A percentile compares a stretch with the other conserved stretches of the same genome.
These are phyloP conservation scores for Nannoperca obscura DNA, from an alignment of 2,797 vertebrate species.

Conservation along the genomic window DNA sequence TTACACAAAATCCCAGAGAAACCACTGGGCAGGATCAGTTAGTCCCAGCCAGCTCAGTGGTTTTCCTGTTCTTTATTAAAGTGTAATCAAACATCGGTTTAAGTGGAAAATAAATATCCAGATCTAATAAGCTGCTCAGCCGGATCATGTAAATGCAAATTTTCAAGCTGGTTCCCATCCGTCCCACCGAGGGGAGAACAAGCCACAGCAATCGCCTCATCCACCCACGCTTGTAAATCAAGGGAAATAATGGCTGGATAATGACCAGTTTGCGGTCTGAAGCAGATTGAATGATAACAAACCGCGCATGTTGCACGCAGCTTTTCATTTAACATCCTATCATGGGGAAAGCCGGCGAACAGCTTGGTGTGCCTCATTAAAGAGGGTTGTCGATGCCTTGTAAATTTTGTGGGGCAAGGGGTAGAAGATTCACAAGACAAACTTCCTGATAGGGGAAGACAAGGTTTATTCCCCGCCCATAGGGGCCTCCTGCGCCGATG, in stretches of 20 bases:
- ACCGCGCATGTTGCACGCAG: slow-evolving; percentile 90
- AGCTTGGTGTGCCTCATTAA: slow-evolving; percentile 98
- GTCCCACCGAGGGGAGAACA: slow-evolving; percentile 91
- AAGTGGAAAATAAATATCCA: slow-evolving; percentile 99
- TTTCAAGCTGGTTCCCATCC: slow-evolving; percentile 95
- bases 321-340: slow-evolving; percentile 99
- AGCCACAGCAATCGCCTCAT: slow-evolving; percentile 90
- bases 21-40: slow-evolving; percentile 90
- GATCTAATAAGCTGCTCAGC: slow-evolving; percentile 98
- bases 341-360: slow-evolving; percentile 90
- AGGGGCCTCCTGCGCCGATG: slow-evolving; percentile 81
- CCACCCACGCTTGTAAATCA: slow-evolving; percentile 94
- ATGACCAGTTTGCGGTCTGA: slow-evolving; percentile 98
- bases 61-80: slow-evolving; percentile 93
- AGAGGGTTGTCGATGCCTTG: slow-evolving; percentile 92
- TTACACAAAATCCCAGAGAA: slow-evolving; percentile 90
- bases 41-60: slow-evolving; percentile 88
- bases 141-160: slow-evolving; percentile 99
- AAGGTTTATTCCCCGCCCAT: slow-evolving; percentile 90
- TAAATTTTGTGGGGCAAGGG: slow-evolving; percentile 86
- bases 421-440: slow-evolving; percentile 92
- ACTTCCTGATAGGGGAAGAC: slow-evolving; percentile 90
- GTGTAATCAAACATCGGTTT: slow-evolving; percentile 97
- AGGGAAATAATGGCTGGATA: slow-evolving; percentile 97
- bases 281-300: slow-evolving; percentile 99